Evolutionary conservation across 2,797 vertebrate species (phyloP).

Genomic region (Paguma larvata): DNA sequence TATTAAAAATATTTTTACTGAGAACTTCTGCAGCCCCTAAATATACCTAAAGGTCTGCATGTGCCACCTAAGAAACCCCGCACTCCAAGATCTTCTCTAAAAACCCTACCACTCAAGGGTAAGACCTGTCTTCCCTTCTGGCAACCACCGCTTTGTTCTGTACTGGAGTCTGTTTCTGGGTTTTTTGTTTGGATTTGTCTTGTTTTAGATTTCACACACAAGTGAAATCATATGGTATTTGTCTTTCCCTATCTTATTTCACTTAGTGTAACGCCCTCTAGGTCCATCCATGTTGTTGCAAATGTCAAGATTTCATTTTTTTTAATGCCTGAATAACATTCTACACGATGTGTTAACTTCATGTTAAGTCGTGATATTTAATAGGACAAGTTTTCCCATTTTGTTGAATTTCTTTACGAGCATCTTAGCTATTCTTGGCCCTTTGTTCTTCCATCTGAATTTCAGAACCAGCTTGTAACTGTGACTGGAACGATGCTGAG

Average conservation of each 20-base stretch:
- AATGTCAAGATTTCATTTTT: background rate
- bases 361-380: background rate
- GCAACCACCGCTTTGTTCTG: background rate
- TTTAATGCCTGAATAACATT: background rate
- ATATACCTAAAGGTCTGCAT: conserved; percentile 29
- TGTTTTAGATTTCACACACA: background rate
- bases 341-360: background rate
- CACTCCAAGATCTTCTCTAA: background rate
- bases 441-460: background rate
- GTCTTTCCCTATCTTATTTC: background rate
- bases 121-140: background rate
- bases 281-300: background rate
- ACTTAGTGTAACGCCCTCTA: background rate
- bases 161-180: background rate
- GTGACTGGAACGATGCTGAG: background rate
- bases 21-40: background rate
- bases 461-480: background rate
- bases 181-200: background rate
- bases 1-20: conserved; percentile 38
- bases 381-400: background rate
- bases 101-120: background rate
- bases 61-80: background rate
- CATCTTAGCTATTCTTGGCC: background rate
- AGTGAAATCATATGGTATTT: background rate
- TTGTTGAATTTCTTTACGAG: background rate